Evolutionary conservation across 2,888 invertebrate genomes (phyloP).

Genomic region (Chymomyza procnemis): DNA sequence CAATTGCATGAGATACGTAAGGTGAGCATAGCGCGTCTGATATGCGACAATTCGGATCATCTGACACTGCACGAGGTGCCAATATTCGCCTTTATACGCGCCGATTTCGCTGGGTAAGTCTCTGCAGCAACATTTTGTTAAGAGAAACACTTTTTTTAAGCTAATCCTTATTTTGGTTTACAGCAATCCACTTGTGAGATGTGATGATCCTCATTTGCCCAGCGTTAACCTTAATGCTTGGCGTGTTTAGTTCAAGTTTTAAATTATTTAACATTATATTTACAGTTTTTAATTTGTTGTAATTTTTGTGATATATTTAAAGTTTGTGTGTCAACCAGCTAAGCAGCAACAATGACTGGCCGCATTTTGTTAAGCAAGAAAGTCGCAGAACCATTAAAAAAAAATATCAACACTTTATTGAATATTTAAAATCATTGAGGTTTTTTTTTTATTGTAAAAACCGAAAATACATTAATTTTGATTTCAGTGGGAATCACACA

Average conservation of each 20-base stretch:
- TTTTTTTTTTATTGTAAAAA: too few species aligned
- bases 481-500: too few species aligned
- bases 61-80: slow-evolving; percentile 81
- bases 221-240: slow-evolving; percentile 83
- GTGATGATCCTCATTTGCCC: slow-evolving; percentile 82
- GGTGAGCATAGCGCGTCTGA: slow-evolving; percentile 83
- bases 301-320: background rate
- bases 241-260: slow-evolving; percentile 76
- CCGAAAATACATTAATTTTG: too few species aligned
- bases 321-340: too few species aligned
- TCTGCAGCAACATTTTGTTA: background rate
- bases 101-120: slow-evolving; percentile 81
- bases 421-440: too few species aligned
- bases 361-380: too few species aligned
- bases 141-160: background rate
- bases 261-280: background rate
- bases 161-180: slow-evolving; percentile 50
- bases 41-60: slow-evolving; percentile 88
- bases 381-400: too few species aligned
- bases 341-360: too few species aligned
- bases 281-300: background rate
- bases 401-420: too few species aligned
- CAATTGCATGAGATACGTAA: slow-evolving; percentile 86
- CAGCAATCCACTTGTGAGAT: slow-evolving; percentile 84
- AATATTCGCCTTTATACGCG: slow-evolving; percentile 82